Conservation (phyloP, 2,888 invertebrate species). For the Aphodius sticticus region DNA sequence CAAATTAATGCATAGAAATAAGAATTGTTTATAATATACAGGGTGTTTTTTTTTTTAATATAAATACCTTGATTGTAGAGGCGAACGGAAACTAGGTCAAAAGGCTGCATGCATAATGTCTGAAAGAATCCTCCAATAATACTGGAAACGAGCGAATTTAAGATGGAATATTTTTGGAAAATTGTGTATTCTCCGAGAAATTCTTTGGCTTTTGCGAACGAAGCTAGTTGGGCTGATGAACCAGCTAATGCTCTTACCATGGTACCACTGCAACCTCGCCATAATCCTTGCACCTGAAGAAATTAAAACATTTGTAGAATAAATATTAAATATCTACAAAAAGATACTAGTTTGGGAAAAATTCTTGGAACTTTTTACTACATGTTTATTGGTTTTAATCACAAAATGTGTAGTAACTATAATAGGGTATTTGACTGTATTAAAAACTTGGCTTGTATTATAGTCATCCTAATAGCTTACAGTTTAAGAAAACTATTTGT, state of each 20-base stretch:
- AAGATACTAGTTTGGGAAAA: background rate
- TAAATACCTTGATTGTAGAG: slow-evolving; percentile 84
- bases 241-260: slow-evolving; percentile 78
- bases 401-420: too few species aligned
- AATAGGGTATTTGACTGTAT: too few species aligned
- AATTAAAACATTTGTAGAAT: background rate
- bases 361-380: background rate
- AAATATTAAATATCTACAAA: slow-evolving; percentile 41
- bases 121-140: slow-evolving; percentile 80
- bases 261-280: slow-evolving; percentile 78
- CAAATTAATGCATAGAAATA: background rate
- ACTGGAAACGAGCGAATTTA: slow-evolving; percentile 72
- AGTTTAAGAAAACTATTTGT: too few species aligned
- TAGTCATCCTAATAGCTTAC: too few species aligned
- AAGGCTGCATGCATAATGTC: slow-evolving; percentile 81
- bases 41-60: too few species aligned
- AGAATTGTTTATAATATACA: too few species aligned
- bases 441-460: too few species aligned
- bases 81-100: slow-evolving; percentile 89
- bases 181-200: slow-evolving; percentile 54
- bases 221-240: slow-evolving; percentile 84
- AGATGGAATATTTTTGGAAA: slow-evolving; percentile 61
- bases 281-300: slow-evolving; percentile 67
- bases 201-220: slow-evolving; percentile 74
- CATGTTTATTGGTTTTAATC: too few species aligned